Base-by-base conservation (phyloP, 2,888 invertebrate species). In the Brachyopa scutellaris region DNA sequence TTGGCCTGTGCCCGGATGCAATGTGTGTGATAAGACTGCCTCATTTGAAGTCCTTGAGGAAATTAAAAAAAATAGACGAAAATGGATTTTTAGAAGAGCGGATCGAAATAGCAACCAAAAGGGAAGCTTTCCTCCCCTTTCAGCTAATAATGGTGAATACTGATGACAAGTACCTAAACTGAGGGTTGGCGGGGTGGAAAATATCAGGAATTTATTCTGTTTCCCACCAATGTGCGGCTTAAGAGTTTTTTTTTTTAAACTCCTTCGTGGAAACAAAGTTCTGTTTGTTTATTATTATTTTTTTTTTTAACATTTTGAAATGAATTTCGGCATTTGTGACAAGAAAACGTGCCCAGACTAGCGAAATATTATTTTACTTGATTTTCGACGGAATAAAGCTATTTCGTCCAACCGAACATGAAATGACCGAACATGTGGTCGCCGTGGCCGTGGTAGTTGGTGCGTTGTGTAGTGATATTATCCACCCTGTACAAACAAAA, bases 321-420 rank as follows among this genome's bases (percentile, higher is more conserved):
- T n/a, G 79, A 67, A 62, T 80, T 73, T 73, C 61, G 61, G 69
- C 79, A 74, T 74, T 80, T 80, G 74, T 80, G 79, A 80, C 79
- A 74, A 67, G 74, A 33, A 57, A 49, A 74, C 79, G 79, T 80
- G 79, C 67, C 67, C 74, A n/a, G 74, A 80, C 79, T 80, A 23
- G 17, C 7, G 49, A 69, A 62, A 57, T 15, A n/a, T 26, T 26
- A 6, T 26, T 57, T 62, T 62, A 64, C 40, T 70, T 59, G 66
- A 73, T 61, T 73, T 67, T 31, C 33, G 47, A 42, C 51, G 40
- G 57, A 59, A 57, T 61, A 62, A 79, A 80, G 74, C 74, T 57
- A 80, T 74, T 62, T 45, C 47, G 17, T 33, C 61, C 47, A 80
- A 69, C 69, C 38, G 62, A 80, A 49, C 59, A 57, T 9, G 40